Evolutionary conservation across 2,888 invertebrate genomes (phyloP).

Genomic region (Beris morrisii): DNA sequence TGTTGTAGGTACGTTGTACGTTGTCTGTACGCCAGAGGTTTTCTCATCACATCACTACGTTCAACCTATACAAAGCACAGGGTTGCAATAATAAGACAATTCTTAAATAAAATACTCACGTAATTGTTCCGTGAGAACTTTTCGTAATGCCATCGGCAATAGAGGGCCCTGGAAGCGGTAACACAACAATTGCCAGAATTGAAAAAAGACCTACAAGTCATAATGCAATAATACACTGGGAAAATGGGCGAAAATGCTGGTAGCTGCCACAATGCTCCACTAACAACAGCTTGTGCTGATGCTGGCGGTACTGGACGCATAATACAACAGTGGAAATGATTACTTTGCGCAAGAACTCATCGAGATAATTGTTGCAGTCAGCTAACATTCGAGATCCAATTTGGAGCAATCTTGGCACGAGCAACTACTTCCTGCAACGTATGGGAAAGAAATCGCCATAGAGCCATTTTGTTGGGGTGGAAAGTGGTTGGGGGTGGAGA

Average conservation of each 20-base stretch:
- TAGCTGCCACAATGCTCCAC: no score
- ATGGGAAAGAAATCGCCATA: conserved; percentile 12
- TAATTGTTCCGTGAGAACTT: conserved; percentile 39
- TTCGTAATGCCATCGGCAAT: conserved; percentile 21
- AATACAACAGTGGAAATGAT: conserved; percentile 3
- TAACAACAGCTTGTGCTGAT: no score
- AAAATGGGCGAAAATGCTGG: neutral
- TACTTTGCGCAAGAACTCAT: conserved; percentile 23
- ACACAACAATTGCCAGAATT: conserved; percentile 25
- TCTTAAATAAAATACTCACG: conserved; percentile 39
- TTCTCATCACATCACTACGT: no score
- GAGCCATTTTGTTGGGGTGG: neutral
- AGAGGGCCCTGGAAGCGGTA: neutral
- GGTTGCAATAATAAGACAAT: conserved; percentile 32
- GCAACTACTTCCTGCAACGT: conserved; percentile 19
- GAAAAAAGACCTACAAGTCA: conserved; percentile 10
- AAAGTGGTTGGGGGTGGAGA: no score
- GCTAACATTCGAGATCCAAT: conserved; percentile 18
- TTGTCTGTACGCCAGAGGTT: no score
- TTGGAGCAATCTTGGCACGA: conserved; percentile 19
- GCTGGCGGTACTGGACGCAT: neutral
- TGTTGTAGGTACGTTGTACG: no score
- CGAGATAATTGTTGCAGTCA: conserved; percentile 24
- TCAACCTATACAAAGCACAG: neutral
- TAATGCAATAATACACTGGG: conserved; percentile 21